A percentile compares a stretch with the other conserved stretches of the same genome.
Conservation (phyloP, 2,888 invertebrate genomes). For the Lithophane leautieri region DNA sequence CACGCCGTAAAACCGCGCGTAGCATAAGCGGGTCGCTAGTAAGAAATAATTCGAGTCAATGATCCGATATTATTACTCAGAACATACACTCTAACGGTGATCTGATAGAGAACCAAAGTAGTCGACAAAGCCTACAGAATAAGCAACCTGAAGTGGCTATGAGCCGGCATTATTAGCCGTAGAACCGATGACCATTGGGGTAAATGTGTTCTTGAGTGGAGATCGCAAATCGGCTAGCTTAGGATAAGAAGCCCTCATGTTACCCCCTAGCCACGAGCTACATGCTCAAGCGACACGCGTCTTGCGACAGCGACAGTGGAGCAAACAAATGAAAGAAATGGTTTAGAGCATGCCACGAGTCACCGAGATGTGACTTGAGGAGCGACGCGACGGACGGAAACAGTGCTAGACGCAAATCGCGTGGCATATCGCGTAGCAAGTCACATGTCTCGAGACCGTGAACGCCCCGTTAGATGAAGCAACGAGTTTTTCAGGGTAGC, state of each 20-base stretch:
- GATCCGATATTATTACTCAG: background rate
- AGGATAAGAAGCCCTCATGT: background rate
- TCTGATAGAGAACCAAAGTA: background rate
- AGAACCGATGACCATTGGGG: background rate
- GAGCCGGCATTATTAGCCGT: constrained; percentile 18
- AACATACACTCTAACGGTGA: background rate
- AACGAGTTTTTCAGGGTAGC: too few species aligned
- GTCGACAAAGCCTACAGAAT: background rate
- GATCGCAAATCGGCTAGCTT: constrained; percentile 29
- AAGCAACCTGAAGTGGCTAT: constrained; percentile 15
- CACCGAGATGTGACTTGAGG: too few species aligned
- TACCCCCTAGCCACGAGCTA: background rate
- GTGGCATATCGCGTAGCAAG: background rate
- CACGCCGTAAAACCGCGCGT: too few species aligned
- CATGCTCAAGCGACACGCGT: background rate
- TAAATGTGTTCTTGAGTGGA: constrained; percentile 25
- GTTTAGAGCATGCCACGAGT: background rate
- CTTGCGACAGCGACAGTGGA: too few species aligned
- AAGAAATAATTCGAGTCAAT: background rate
- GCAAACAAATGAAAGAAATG: background rate
- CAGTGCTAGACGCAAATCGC: background rate
- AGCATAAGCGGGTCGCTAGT: background rate
- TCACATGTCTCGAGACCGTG: background rate
- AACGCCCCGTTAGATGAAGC: background rate
- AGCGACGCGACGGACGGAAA: background rate